Base-by-base conservation (phyloP, 2,113 vertebrate species). In the Sakesphorus luctuosus region DNA sequence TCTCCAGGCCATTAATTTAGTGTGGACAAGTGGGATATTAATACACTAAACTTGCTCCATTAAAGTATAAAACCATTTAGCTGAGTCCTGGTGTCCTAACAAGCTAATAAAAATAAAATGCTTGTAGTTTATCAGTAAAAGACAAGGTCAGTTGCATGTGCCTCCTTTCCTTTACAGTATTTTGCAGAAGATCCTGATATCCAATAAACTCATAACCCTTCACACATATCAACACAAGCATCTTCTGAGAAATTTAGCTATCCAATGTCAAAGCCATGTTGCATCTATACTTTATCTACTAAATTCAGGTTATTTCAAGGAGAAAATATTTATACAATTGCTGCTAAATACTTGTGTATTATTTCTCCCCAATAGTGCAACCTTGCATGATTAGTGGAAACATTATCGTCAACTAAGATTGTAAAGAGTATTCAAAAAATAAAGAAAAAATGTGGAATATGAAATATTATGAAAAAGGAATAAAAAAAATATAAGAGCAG, bases 81-180 rank as follows among this genome's bases (percentile, higher is more conserved):
- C n/a, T 66, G 53, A 85, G 72, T 71, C 79, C 29, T 7, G 1
- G 23, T 80, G 59, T 77, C 50, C 61, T 94, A 90, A 91, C 35
- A 94, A 93, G 56, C 33, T 94, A 90, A 92, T 93, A 93, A 95
- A 93, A 96, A 73, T 72, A 91, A 91, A 68, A 87, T 26, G 33
- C 79, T 91, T 94, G 63, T 38, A 67, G 7, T 59, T 46, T 80
- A 24, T 81, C 67, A 71, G 38, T 74, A 93, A 85, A 71, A 74
- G 35, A 63, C 63, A 94, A 94, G 74, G 92, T 94, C 77, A 84
- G 24, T 59, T 91, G 28, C 36, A 44, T 31, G 11, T 44, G 15
- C 68, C 40, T 84, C 13, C 10, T 86, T 68, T 87, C 25, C 25
- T 67, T 89, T 62, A 10, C 36, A 72, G 44, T 44, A 53, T 71